phyloP scores from a whole-genome alignment of 2,888 invertebrate genomes.

The Parapristionchus giblindavisi region DNA sequence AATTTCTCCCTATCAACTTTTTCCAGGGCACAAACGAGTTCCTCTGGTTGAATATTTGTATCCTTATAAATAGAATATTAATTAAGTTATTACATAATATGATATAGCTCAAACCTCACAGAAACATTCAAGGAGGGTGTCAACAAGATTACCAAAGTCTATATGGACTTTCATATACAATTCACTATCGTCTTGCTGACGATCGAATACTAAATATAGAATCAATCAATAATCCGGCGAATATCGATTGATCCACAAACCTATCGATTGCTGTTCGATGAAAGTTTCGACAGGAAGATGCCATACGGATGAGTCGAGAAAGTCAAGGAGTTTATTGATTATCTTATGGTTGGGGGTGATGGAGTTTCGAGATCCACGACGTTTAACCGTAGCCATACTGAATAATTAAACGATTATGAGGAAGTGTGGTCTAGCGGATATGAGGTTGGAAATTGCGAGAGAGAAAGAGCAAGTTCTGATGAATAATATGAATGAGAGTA shows the following conservation, averaged over 20 bases:
- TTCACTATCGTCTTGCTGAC: conserved; percentile 69
- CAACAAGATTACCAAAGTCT: conserved; percentile 71
- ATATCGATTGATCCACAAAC: no score
- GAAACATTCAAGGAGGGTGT: conserved; percentile 58
- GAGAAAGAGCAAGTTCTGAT: no score
- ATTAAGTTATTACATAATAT: neutral
- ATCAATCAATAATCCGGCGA: neutral
- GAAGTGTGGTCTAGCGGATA: no score
- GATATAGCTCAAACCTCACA: conserved; percentile 44
- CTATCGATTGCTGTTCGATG: conserved; percentile 63
- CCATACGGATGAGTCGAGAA: conserved; percentile 64
- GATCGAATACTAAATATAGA: conserved; percentile 70
- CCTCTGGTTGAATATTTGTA: conserved; percentile 41
- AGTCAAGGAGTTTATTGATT: conserved; percentile 60
- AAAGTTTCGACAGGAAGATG: conserved; percentile 62
- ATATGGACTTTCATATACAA: conserved; percentile 70
- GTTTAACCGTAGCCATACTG: no score
- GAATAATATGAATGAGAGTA: no score
- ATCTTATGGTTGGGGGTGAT: conserved; percentile 35
- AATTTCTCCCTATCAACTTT: conserved; percentile 45
- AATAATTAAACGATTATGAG: no score
- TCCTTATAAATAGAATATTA: conserved; percentile 43
- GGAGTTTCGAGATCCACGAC: no score
- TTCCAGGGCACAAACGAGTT: conserved; percentile 51
- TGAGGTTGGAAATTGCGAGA: no score